These are phyloP conservation scores for Gallinago solitaria DNA, from an alignment of 2,797 vertebrate species.

Conservation along the genomic window DNA sequence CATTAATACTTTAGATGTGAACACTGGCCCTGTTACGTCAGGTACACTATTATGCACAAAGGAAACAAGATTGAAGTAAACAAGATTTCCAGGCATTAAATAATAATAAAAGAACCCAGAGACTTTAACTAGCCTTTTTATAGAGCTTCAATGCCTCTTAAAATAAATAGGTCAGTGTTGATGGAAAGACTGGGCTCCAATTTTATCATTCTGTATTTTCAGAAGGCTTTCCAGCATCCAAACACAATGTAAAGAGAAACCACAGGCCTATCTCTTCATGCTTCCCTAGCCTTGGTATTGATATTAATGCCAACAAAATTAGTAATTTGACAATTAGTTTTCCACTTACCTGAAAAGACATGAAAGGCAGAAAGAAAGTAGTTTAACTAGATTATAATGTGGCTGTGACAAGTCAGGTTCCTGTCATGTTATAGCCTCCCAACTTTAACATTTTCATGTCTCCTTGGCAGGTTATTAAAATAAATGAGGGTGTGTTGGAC, in stretches of 20 bases:
- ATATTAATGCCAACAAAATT: constrained; percentile 85
- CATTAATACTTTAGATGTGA: constrained; percentile 68
- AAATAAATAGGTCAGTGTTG: constrained; percentile 33
- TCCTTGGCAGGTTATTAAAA: constrained; percentile 99
- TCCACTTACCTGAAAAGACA: constrained; percentile 81
- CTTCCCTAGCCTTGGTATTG: constrained; percentile 67
- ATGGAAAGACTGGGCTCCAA: neutral
- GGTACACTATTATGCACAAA: constrained; percentile 55
- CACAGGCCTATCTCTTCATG: constrained; percentile 38
- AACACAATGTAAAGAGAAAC: constrained; percentile 6
- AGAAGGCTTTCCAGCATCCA: constrained; percentile 22
- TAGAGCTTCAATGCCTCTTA: constrained; percentile 24
- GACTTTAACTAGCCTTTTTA: constrained; percentile 42
- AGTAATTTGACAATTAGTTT: constrained; percentile 87
- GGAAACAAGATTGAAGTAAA: constrained; percentile 65
- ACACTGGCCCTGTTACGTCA: constrained; percentile 53
- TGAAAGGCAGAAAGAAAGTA: constrained; percentile 80
- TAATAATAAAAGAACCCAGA: constrained; percentile 61
- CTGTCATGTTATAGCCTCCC: constrained; percentile 91
- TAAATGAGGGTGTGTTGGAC: constrained; percentile 94
- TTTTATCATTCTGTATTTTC: constrained; percentile 24
- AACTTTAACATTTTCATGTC: constrained; percentile 98
- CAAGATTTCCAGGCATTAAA: constrained; percentile 62
- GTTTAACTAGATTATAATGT: constrained; percentile 90
- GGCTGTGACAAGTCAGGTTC: constrained; percentile 90